Evolutionary conservation across 2,113 vertebrate genomes (phyloP).

Genomic region (Paradoxurus hermaphroditus): DNA sequence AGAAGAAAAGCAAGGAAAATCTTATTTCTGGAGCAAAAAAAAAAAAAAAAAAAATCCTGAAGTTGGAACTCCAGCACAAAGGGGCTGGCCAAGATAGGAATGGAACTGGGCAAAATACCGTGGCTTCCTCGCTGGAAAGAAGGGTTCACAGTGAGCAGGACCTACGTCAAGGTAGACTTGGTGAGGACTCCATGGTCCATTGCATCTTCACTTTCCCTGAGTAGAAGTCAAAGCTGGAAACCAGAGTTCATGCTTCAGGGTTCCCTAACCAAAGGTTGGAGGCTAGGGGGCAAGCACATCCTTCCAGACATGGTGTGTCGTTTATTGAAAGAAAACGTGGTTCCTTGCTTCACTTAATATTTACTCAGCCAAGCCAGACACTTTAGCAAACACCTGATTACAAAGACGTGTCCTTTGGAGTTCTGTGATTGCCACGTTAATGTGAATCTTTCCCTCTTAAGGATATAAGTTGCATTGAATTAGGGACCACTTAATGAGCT

Average conservation of each 20-base stretch:
- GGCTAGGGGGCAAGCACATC: neutral
- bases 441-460: neutral
- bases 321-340: too few relatives aligned
- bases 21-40: neutral
- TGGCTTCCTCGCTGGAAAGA: neutral
- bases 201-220: neutral
- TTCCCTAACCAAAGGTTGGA: neutral
- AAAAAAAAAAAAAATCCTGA: neutral
- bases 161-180: fast-evolving
- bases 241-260: neutral
- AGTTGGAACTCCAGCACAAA: neutral
- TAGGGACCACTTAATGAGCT: neutral
- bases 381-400: neutral
- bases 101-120: fast-evolving
- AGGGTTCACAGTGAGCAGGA: neutral
- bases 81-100: neutral
- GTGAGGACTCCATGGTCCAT: neutral
- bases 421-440: neutral
- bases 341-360: neutral
- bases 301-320: fast-evolving
- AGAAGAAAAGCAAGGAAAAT: neutral
- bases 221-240: neutral
- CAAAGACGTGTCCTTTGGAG: neutral
- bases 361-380: neutral
- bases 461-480: neutral